These are phyloP conservation scores for Phragmatobia fuliginosa DNA, from an alignment of 2,888 invertebrate genomes.

Conservation along the genomic window DNA sequence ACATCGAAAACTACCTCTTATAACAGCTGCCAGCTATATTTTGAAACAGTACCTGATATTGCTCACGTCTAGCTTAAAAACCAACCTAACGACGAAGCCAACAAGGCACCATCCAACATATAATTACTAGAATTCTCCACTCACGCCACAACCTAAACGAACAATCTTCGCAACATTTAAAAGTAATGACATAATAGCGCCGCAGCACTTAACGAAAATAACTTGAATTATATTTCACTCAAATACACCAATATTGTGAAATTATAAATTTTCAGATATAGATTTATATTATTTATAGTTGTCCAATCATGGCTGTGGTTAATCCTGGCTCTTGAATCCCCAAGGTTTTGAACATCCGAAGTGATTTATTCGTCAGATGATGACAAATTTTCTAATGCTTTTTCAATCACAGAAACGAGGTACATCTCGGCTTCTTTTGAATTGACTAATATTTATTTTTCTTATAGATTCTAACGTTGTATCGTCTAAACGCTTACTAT, in stretches of 20 bases:
- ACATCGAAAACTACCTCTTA: background rate
- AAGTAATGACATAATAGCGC: slow-evolving; percentile 39
- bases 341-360: too few species aligned
- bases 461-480: too few species aligned
- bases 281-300: background rate
- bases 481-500: too few species aligned
- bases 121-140: slow-evolving; percentile 27
- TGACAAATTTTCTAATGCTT: too few species aligned
- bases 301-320: background rate
- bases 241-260: slow-evolving; percentile 14
- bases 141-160: slow-evolving; percentile 24
- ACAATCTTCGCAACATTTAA: slow-evolving; percentile 41
- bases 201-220: slow-evolving; percentile 37
- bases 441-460: too few species aligned
- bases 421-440: too few species aligned
- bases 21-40: background rate
- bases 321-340: background rate
- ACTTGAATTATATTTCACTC: slow-evolving; percentile 30
- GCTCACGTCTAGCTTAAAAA: background rate
- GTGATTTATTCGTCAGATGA: too few species aligned
- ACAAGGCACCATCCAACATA: slow-evolving; percentile 26
- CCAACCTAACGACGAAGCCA: slow-evolving; percentile 21
- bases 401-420: too few species aligned
- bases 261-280: background rate
- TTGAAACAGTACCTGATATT: background rate